These are phyloP conservation scores for Chrosomus eos DNA, from an alignment of 2,797 vertebrate species.

Conservation along the genomic window DNA sequence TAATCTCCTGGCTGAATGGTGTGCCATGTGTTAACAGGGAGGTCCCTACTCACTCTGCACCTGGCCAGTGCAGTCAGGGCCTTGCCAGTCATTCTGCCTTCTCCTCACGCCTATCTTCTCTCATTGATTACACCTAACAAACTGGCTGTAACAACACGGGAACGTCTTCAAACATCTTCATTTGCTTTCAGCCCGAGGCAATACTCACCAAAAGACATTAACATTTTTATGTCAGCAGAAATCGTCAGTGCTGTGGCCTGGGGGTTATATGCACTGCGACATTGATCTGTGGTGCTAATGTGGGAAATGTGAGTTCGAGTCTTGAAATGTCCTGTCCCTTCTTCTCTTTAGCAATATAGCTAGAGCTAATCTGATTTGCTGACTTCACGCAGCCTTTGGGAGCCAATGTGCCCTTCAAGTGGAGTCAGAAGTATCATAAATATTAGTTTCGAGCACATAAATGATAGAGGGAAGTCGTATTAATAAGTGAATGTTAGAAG, in stretches of 20 bases:
- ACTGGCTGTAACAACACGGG: slow-evolving; percentile 49
- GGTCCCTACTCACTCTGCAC: slow-evolving; percentile 68
- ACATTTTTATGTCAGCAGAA: background rate
- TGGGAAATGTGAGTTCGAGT: background rate
- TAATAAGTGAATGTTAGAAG: background rate
- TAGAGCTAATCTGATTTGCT: background rate
- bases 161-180: slow-evolving; percentile 37
- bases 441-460: background rate
- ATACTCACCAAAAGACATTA: background rate
- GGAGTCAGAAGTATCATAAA: background rate
- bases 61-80: slow-evolving; percentile 74
- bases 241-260: background rate
- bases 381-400: background rate
- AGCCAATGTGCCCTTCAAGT: background rate
- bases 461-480: background rate
- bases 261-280: background rate
- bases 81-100: slow-evolving; percentile 77
- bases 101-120: slow-evolving; percentile 51
- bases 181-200: slow-evolving; percentile 30
- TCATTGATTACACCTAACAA: slow-evolving; percentile 57
- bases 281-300: background rate
- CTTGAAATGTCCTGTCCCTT: background rate
- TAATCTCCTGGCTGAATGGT: slow-evolving; percentile 82
- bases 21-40: slow-evolving; percentile 79
- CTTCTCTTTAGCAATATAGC: background rate